Percentiles rank a stretch among this genome's conserved stretches.
phyloP scores from a whole-genome alignment of 2,888 invertebrate genomes.

The Leptinotarsa tumamoca region DNA sequence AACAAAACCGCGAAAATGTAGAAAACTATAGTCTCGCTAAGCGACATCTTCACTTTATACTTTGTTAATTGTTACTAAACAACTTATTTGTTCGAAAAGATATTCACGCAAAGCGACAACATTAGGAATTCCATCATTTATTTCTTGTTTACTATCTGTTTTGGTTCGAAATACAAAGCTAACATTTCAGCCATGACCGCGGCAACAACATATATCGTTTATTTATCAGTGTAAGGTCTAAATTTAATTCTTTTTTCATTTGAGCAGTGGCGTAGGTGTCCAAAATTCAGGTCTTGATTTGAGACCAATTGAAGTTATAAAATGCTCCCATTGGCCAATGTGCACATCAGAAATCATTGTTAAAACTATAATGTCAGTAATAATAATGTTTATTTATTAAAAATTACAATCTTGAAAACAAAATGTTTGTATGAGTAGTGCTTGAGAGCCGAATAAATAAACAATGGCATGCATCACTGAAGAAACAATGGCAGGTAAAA shows the following conservation, averaged over 20 bases:
- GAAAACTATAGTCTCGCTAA: constrained; percentile 22
- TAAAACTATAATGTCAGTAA: no score
- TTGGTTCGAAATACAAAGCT: constrained; percentile 2
- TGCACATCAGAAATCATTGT: no score
- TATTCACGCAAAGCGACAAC: constrained; percentile 2
- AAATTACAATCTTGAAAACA: no score
- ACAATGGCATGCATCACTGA: no score
- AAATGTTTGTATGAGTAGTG: no score
- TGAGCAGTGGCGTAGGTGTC: not conserved
- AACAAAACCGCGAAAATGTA: constrained; percentile 33
- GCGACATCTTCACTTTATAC: constrained; percentile 25
- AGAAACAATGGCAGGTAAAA: no score
- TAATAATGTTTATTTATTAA: no score
- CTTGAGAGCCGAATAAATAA: no score
- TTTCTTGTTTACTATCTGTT: constrained; percentile 20
- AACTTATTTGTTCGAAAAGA: not conserved
- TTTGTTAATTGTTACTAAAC: constrained; percentile 26
- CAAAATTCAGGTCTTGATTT: no score
- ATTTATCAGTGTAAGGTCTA: constrained; percentile 15
- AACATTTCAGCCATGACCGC: constrained; percentile 10
- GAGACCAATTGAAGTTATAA: no score
- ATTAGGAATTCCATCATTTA: constrained; percentile 14
- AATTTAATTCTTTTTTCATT: constrained; percentile 1
- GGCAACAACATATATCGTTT: constrained; percentile 9
- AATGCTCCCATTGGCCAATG: no score